Base-by-base conservation (phyloP, 2,797 vertebrate species). In the Gambelia wislizenii region DNA sequence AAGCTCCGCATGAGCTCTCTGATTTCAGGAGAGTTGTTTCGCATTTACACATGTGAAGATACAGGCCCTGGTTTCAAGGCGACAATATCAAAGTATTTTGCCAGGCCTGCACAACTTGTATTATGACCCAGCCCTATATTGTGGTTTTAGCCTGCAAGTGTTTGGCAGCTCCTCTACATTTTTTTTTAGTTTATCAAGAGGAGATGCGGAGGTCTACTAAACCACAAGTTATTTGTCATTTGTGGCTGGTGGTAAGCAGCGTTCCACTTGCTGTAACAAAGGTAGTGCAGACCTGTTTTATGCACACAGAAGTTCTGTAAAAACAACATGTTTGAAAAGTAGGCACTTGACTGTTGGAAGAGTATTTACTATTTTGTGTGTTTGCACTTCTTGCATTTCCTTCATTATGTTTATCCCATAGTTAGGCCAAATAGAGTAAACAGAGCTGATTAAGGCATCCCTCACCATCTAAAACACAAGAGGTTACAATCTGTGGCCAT, bases 351-450 rank as follows among this genome's bases (percentile, higher is more conserved):
- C 88, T 85, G 90, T 87, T 10, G 74, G 27, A 67, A 61, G 75
- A 36, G 27, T 91, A 84, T 91, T 95, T 64, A 30, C 89, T 92
- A 93, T 92, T 39, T 94, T 85, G 76, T 89, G 93, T 94, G 88
- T 93, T 91, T 93, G 85, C 90, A 52, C 70, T 91, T 93, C 92
- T 76, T 78, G n/a, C 84, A 47, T 90, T 84, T 90, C 56, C 84
- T 61, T 47, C 59, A 89, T 16, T 91, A 44, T 75, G 36, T 87
- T 91, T 91, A 91, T 79, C 89, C 94, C 88, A 93, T 77, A 52
- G 80, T 94, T 94, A 91, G 88, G 64, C 87, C 82, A 12, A 0
- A 87, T 79, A 91, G 88, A 76, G 59, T 90, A 89, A 93, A 84
- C 2, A 6, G 2, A 84, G 85, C 49, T 47, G 14, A 59, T 59